phyloP scores from a whole-genome alignment of 2,888 invertebrate genomes.

The Acanthacorydalis orientalis region DNA sequence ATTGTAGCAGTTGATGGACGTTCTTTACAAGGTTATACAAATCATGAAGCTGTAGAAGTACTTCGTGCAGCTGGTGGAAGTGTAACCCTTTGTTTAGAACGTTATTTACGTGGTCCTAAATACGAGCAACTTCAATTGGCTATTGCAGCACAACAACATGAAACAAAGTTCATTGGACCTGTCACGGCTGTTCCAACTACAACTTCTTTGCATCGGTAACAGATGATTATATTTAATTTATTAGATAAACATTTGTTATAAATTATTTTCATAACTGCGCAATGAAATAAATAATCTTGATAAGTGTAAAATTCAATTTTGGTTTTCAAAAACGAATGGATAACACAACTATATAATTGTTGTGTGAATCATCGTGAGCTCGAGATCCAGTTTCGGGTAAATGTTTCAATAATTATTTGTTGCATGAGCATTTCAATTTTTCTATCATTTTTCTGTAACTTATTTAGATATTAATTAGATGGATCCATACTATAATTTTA shows the following conservation, averaged over 20 bases:
- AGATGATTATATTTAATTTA: background rate
- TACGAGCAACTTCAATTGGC: slow-evolving; percentile 78
- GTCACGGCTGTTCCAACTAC: slow-evolving; percentile 31
- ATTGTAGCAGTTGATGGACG: slow-evolving; percentile 96
- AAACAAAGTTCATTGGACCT: slow-evolving; percentile 37
- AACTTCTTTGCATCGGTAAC: slow-evolving; percentile 35
- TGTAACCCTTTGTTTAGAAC: slow-evolving; percentile 76
- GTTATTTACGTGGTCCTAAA: slow-evolving; percentile 79
- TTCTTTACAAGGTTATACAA: slow-evolving; percentile 86
- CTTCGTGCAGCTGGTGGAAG: slow-evolving; percentile 83
- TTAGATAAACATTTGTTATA: background rate
- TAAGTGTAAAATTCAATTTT: no score
- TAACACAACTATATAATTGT: no score
- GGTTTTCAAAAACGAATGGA: no score
- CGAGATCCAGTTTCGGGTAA: no score
- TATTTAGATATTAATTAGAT: no score
- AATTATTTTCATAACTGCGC: background rate
- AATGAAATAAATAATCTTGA: background rate
- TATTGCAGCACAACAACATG: slow-evolving; percentile 48
- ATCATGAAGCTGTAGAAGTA: slow-evolving; percentile 94
- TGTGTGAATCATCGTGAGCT: no score
- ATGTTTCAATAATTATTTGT: no score
- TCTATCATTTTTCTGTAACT: no score
- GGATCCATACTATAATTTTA: background rate
- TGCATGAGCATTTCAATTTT: no score